Evolutionary conservation across 1,140 invertebrate genomes (phyloP), one percentile per base, ranked within the genome.

Genomic region (Drosophila ogumai): DNA sequence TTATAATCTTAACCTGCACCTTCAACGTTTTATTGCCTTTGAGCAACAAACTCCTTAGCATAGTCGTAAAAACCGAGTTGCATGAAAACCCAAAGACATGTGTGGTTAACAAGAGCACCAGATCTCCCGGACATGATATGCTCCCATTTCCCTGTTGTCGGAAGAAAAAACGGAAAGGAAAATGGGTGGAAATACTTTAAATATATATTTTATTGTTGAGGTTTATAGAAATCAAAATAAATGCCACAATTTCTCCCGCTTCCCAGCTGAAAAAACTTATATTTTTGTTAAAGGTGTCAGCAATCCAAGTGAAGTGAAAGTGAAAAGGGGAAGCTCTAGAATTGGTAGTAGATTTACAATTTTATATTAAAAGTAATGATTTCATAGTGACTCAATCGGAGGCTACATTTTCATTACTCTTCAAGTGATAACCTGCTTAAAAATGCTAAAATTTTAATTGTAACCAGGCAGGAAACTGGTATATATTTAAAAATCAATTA

Each of bases 111-210:
- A n/a, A 52, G 22, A 60, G 34, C 67, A 72, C 38, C 19, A 73
- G 38, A 52, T 75, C 59, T 52, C 25, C 73, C 73, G 71, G 71
- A 75, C 69, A 57, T 52, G 69, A 32, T 17, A 36, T 72, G 64
- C 15, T 68, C 64, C 50, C 64, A 68, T 68, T 68, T 71, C 67
- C 67, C 65, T 44, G 44, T 68, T 19, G 17, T 31, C 17, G 49
- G 31, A 52, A 19, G 49, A 25, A n/a, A 31, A 65, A 60, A 32
- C n/a, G 4, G 1, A 58, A 64, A 59, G 19, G 28, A 54, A 60
- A 60, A 54, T 54, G 5, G 15, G 10, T 60, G 46, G 12, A 61
- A 54, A 17, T 58, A 72, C 76, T 78, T 47, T n/a, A 8, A 58
- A 64, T 31, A 59, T 59, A 4, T 64, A 31, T 38, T 38, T 56